These are phyloP conservation scores for Mobula hypostoma DNA, from an alignment of 2,113 vertebrate genomes.

Conservation along the genomic window DNA sequence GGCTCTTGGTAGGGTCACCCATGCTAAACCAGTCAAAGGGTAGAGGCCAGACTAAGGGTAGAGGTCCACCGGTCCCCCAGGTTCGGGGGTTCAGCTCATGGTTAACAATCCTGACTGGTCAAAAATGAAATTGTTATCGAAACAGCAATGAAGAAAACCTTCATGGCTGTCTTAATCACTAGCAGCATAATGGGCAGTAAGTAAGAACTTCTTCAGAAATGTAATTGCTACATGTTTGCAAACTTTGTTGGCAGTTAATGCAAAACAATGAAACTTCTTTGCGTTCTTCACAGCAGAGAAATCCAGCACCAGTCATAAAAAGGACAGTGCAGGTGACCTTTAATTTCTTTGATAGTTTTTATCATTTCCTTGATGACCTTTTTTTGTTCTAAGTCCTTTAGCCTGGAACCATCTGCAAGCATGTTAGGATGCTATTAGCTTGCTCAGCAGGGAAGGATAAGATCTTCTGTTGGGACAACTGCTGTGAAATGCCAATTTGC, in stretches of 20 bases:
- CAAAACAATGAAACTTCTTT: not conserved
- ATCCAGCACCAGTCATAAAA: not conserved
- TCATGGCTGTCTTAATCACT: no score
- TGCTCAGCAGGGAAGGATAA: slow-evolving; percentile 46
- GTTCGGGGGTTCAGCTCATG: no score
- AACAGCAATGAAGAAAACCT: no score
- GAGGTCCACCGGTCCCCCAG: no score
- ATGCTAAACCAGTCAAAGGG: no score
- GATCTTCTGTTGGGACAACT: slow-evolving; percentile 46
- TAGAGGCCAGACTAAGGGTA: no score
- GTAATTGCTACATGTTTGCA: not conserved
- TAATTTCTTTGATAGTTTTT: slow-evolving; percentile 38
- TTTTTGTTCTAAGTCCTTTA: slow-evolving; percentile 45
- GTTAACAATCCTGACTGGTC: no score
- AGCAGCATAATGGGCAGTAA: no score
- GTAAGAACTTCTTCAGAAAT: no score
- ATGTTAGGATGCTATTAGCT: slow-evolving; percentile 43
- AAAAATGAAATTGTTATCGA: no score
- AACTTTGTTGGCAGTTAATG: not conserved
- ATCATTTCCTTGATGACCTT: slow-evolving; percentile 33
- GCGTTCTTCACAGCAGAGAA: slow-evolving; percentile 34
- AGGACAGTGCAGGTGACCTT: slow-evolving; percentile 40
- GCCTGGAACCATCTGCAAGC: slow-evolving; percentile 45
- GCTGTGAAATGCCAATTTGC: slow-evolving; percentile 49
- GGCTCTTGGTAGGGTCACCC: no score